Evolutionary conservation across 1,140 invertebrate genomes (phyloP), one percentile per base, ranked within the genome.

Genomic region (Helicoverpa armigera): DNA sequence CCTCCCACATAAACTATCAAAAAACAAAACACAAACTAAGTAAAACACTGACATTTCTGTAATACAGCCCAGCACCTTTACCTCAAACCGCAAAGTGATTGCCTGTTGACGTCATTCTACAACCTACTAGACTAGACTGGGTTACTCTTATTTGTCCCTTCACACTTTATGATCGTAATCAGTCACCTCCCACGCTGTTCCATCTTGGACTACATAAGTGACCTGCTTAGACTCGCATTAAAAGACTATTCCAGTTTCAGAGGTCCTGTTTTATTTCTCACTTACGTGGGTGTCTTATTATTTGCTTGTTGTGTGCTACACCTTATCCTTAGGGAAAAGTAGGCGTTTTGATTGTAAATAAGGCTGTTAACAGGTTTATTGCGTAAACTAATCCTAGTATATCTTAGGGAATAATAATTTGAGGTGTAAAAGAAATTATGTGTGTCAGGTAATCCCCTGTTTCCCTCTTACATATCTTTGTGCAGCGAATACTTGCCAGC

Each of bases 191-290:
- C 18, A 31, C 50, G 18, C 13, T 53, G 53, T 53, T 18, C 51
- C 67, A 53, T 53, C 43, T 67, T 67, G 63, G 48, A 67, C 63
- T 67, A 50, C 18, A 67, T 67, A 48, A 50, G 43, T 67, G 63
- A 67, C 63, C 63, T 67, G 35, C 16, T 50, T 67, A 50, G 2
- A 7, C n/a, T n/a, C 5, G 43, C 63, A 48, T 67, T 48, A 48
- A 18, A 50, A 50, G 35, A 43, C 16, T 48, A 35, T 63, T 63
- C 60, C 23, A 31, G 31, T 43, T 43, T 67, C 35, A 50, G 63
- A 18, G 16, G 10, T 16, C 13, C 13, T 16, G 31, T 7, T 48
- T 67, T 67, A 16, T 60, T 35, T 7, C 35, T 35, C 3, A 35
- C 35, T 7, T 35, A 35, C 35, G 35, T 35, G 7, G 35, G 35